Evolutionary conservation across 2,797 vertebrate genomes (phyloP).

Genomic region (Synanceia verrucosa): DNA sequence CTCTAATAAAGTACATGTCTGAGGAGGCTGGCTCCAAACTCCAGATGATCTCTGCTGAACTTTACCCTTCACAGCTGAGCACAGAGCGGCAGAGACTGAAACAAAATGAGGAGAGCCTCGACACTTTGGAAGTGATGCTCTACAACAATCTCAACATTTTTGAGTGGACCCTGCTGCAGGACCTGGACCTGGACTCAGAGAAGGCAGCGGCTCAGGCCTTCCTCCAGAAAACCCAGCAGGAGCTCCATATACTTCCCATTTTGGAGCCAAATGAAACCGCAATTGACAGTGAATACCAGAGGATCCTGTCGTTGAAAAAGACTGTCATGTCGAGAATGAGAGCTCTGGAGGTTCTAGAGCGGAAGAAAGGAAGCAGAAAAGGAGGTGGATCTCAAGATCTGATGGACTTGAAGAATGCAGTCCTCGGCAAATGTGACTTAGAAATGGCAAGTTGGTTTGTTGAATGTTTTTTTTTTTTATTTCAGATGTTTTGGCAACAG

Average conservation of each 20-base stretch:
- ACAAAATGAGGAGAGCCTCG: constrained; percentile 61
- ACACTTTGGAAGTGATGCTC: constrained; percentile 56
- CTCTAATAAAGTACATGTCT: constrained; percentile 66
- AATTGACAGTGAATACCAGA: constrained; percentile 78
- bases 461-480: neutral
- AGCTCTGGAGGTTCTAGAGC: constrained; percentile 72
- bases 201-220: constrained; percentile 46
- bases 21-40: constrained; percentile 70
- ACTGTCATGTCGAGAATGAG: constrained; percentile 78
- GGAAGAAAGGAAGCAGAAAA: constrained; percentile 42
- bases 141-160: constrained; percentile 71
- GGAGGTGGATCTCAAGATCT: constrained; percentile 57
- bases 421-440: constrained; percentile 78
- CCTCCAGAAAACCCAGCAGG: constrained; percentile 53
- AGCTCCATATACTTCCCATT: constrained; percentile 71
- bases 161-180: constrained; percentile 68
- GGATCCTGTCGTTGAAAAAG: constrained; percentile 78
- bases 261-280: constrained; percentile 73
- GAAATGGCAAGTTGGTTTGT: constrained; percentile 65
- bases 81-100: constrained; percentile 70
- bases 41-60: constrained; percentile 70
- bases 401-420: constrained; percentile 65
- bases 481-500: neutral
- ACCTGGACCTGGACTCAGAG: constrained; percentile 66
- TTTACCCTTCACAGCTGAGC: constrained; percentile 76